phyloP scores from a whole-genome alignment of 1,140 invertebrate species.

The Eumaeus atala region DNA sequence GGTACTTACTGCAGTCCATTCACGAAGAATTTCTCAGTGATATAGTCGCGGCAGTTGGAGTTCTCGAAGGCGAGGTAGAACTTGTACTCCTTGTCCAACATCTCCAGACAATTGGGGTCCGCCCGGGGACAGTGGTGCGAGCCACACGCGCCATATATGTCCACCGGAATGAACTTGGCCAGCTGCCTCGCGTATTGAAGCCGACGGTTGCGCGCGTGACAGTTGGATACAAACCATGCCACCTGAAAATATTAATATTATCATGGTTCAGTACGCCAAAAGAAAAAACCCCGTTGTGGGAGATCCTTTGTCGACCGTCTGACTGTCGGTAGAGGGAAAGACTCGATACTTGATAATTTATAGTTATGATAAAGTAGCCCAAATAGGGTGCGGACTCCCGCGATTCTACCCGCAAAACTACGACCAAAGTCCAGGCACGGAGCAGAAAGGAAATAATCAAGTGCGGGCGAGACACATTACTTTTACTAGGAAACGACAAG shows the following conservation, averaged over 20 bases:
- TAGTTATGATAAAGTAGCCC: no score
- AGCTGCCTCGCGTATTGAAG: slow-evolving; percentile 91
- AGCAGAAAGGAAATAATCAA: no score
- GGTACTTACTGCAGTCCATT: slow-evolving; percentile 88
- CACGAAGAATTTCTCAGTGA: slow-evolving; percentile 97
- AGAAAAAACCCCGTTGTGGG: no score
- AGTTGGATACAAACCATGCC: slow-evolving; percentile 98
- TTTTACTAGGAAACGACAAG: no score
- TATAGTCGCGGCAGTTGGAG: slow-evolving; percentile 96
- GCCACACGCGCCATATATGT: slow-evolving; percentile 95
- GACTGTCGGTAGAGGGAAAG: no score
- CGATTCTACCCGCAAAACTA: no score
- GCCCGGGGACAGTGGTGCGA: slow-evolving; percentile 87
- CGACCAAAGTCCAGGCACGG: no score
- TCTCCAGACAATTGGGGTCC: slow-evolving; percentile 89
- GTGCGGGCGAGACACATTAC: no score
- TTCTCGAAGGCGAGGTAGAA: slow-evolving; percentile 99
- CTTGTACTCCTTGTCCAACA: slow-evolving; percentile 96
- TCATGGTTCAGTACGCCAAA: no score
- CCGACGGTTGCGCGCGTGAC: slow-evolving; percentile 89
- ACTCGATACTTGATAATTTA: no score
- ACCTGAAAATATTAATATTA: slow-evolving; percentile 77
- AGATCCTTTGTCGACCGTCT: no score
- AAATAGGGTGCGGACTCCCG: no score
- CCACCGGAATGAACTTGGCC: slow-evolving; percentile 90